These are phyloP conservation scores for Lanius collurio DNA, from an alignment of 2,113 vertebrate species.

Conservation along the genomic window DNA sequence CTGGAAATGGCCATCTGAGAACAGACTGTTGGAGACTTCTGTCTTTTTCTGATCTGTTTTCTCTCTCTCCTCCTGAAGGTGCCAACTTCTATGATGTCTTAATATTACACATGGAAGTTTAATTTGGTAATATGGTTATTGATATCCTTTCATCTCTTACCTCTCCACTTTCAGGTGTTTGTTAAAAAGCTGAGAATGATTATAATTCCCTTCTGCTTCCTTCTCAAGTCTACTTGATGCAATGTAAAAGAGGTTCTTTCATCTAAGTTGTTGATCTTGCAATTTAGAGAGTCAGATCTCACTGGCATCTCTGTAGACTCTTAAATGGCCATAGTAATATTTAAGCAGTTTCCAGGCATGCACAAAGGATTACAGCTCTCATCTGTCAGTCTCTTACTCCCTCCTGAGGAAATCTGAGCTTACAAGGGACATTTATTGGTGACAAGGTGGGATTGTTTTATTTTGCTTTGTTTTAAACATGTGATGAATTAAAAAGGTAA, in stretches of 20 bases:
- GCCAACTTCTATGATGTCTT: neutral
- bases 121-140: neutral
- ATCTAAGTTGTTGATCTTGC: neutral
- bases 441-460: neutral
- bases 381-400: neutral
- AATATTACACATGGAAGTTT: neutral
- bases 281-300: neutral
- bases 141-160: slow-evolving; percentile 6
- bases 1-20: slow-evolving; percentile 40
- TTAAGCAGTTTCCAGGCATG: neutral
- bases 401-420: neutral
- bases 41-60: neutral
- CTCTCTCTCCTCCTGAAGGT: neutral
- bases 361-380: neutral
- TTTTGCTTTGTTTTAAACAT: neutral
- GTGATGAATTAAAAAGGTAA: neutral
- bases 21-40: neutral
- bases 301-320: neutral
- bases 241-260: neutral
- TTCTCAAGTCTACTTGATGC: neutral
- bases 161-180: neutral
- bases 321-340: neutral
- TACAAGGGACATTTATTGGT: neutral
- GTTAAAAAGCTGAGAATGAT: slow-evolving; percentile 7
- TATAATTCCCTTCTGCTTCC: neutral